Evolutionary conservation across 1,140 invertebrate species (phyloP).

Genomic region (Copidosoma floridanum): DNA sequence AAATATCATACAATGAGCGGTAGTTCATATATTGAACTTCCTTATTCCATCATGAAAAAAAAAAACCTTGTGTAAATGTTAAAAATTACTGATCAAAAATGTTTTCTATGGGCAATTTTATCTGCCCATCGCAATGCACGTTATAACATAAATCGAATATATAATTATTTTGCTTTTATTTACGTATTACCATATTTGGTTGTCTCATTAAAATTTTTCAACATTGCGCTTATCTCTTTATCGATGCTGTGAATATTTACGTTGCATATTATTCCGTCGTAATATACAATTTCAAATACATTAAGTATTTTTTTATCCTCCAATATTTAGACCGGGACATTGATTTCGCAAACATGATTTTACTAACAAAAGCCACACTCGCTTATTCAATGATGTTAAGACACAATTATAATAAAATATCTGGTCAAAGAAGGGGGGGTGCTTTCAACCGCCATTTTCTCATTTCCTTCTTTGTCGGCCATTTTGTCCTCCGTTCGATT

Average conservation of each 20-base stretch:
- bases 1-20: too few relatives aligned
- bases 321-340: conserved; percentile 9
- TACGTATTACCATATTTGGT: conserved; percentile 5
- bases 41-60: neutral
- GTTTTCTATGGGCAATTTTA: too few relatives aligned
- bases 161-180: too few relatives aligned
- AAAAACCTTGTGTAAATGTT: too few relatives aligned
- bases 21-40: too few relatives aligned
- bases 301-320: neutral
- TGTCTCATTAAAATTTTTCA: neutral
- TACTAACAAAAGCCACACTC: neutral
- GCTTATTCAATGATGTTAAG: neutral
- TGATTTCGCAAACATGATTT: conserved; percentile 1
- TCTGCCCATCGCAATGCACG: too few relatives aligned
- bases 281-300: neutral
- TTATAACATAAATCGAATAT: too few relatives aligned
- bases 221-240: neutral
- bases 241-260: neutral
- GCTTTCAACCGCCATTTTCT: conserved; percentile 20
- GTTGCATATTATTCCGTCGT: neutral
- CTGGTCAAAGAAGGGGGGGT: too few relatives aligned
- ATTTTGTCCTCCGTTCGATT: too few relatives aligned
- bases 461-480: too few relatives aligned
- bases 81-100: too few relatives aligned
- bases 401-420: conserved; percentile 19